Evolutionary conservation across 64 coral and sea anemone genomes (phyloP), one percentile per base, ranked within the genome.

Genomic region (Pocillopora verrucosa): DNA sequence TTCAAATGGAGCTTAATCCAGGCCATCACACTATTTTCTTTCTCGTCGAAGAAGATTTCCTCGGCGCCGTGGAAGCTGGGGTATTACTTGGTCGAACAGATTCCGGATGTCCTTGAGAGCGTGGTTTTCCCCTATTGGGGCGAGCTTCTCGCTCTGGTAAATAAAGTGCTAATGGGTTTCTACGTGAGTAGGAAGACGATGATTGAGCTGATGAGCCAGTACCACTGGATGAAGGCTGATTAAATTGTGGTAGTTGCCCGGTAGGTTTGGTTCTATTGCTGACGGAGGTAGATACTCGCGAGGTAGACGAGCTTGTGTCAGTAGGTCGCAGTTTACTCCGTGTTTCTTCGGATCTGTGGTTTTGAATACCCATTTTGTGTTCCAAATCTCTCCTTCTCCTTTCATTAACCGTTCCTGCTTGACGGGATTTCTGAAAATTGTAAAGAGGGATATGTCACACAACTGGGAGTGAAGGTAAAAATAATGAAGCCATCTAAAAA

Each of bases 21-120:
- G 11, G 10, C 6, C 16, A 56, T 85, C 36, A 85, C 61, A 72
- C 82, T 16, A 85, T 65, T 85, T 85, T 85, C 64, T 72, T 85
- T 59, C 37, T 85, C 34, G 38, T 85, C 6, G 82, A 70, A 20
- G 20, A 24, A 36, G 36, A 0, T 83, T 85, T 85, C 45, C 36
- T 85, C 57, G 34, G 36, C 9, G 37, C 12, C n/a, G 65, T 19
- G 37, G 65, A 51, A 70, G 1, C 16, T 37, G 4, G 64, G 10
- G 82, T 58, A 45, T 56, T 72, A 19, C 36, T 85, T 56, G 64
- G 16, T 65, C 45, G 82, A 65, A n/a, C 19, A 24, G 61, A 26
- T 72, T 85, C 82, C 36, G 22, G 51, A 85, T 36, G 19, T 19
- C 11, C 64, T 12, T 70, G 64, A 17, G 0, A 20, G 51, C 20